phyloP scores from a whole-genome alignment of 2,888 invertebrate genomes.

The Troides helena region DNA sequence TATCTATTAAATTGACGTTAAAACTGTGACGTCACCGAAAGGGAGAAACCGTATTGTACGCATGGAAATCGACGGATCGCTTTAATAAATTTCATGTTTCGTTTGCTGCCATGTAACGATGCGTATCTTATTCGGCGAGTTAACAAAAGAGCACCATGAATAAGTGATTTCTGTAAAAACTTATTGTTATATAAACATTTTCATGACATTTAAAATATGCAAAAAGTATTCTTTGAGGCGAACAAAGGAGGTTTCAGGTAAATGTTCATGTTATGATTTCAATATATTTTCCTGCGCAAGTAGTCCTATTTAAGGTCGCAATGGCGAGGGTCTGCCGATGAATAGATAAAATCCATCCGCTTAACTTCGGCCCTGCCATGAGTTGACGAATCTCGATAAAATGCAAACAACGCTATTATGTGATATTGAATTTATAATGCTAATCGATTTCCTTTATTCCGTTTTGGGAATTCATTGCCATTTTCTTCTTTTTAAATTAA shows the following conservation, averaged over 20 bases:
- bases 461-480: constrained; percentile 1
- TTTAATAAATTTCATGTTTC: constrained; percentile 34
- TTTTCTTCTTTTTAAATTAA: constrained; percentile 9
- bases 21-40: constrained; percentile 38
- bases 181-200: constrained; percentile 70
- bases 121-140: constrained; percentile 48
- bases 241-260: constrained; percentile 65
- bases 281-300: constrained; percentile 74
- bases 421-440: constrained; percentile 36
- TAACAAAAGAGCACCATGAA: constrained; percentile 64
- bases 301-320: constrained; percentile 68
- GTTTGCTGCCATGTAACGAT: constrained; percentile 26
- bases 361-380: constrained; percentile 67
- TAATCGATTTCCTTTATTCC: constrained; percentile 25
- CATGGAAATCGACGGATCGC: constrained; percentile 33
- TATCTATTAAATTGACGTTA: constrained; percentile 66
- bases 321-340: constrained; percentile 63
- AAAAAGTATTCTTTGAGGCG: constrained; percentile 62
- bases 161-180: constrained; percentile 67
- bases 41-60: constrained; percentile 32
- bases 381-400: constrained; percentile 62
- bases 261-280: constrained; percentile 73
- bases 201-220: constrained; percentile 49
- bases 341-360: constrained; percentile 74
- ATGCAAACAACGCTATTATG: constrained; percentile 45